A percentile compares a stretch with the other conserved stretches of the same genome.
phyloP scores from a whole-genome alignment of 2,888 invertebrate genomes.

The Galeruca laticollis region DNA sequence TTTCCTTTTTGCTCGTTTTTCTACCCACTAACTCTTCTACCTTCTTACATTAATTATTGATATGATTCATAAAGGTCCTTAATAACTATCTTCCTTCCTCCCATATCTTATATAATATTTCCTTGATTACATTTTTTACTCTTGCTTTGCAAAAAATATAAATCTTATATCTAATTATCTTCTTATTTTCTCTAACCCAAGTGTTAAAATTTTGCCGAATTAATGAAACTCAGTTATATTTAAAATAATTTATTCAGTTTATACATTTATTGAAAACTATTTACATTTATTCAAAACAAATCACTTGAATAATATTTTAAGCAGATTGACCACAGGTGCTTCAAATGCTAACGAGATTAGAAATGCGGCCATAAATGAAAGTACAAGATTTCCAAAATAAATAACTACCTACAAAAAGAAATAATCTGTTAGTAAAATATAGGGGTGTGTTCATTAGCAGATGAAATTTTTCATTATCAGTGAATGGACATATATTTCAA shows the following conservation, averaged over 20 bases:
- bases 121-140: too few relatives aligned
- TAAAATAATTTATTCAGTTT: not conserved
- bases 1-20: too few relatives aligned
- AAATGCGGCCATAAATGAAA: constrained; percentile 82
- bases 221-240: not conserved
- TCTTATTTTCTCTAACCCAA: too few relatives aligned
- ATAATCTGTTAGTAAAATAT: constrained; percentile 2
- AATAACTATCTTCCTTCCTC: too few relatives aligned
- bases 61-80: too few relatives aligned
- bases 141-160: too few relatives aligned
- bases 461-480: not conserved
- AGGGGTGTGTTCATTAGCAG: not conserved
- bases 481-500: not conserved
- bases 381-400: constrained; percentile 82
- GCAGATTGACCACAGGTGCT: constrained; percentile 83
- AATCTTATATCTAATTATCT: too few relatives aligned
- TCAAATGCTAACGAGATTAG: constrained; percentile 83
- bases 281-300: not conserved
- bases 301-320: constrained; percentile 72
- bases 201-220: too few relatives aligned
- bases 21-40: too few relatives aligned
- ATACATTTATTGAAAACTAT: not conserved
- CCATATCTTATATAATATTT: too few relatives aligned
- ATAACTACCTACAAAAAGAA: constrained; percentile 70
- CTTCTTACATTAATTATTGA: too few relatives aligned